A percentile compares a stretch with the other conserved stretches of the same genome.
These are phyloP conservation scores for Psittacula derbiana DNA, from an alignment of 2,797 vertebrate genomes.

Conservation along the genomic window DNA sequence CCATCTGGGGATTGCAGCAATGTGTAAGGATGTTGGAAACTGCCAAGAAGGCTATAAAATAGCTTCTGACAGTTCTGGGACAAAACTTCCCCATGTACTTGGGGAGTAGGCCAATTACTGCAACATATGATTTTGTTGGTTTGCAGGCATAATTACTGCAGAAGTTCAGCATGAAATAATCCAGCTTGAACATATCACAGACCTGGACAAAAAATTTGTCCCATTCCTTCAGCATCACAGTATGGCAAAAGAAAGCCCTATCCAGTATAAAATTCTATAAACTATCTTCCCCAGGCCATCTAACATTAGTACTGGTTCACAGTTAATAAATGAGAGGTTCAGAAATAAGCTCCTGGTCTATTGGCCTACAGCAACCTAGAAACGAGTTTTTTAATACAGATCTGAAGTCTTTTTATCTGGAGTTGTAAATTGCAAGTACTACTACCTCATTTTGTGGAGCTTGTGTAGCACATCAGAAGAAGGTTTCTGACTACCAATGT, in stretches of 20 bases:
- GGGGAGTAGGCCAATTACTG: background rate
- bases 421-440: background rate
- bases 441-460: background rate
- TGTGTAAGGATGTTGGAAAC: background rate
- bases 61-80: background rate
- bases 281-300: background rate
- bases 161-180: background rate
- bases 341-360: background rate
- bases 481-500: background rate
- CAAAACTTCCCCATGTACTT: background rate
- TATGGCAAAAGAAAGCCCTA: background rate
- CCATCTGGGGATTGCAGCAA: background rate
- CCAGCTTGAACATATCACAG: background rate
- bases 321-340: background rate
- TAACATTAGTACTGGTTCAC: background rate
- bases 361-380: background rate
- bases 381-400: background rate
- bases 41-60: background rate
- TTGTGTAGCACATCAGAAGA: background rate
- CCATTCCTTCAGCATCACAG: background rate
- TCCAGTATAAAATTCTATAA: background rate
- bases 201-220: background rate
- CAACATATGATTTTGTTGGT: background rate
- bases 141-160: background rate
- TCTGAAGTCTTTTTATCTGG: background rate